Evolutionary conservation across 1,140 invertebrate species (phyloP).

Genomic region (Drosophila gunungcola): DNA sequence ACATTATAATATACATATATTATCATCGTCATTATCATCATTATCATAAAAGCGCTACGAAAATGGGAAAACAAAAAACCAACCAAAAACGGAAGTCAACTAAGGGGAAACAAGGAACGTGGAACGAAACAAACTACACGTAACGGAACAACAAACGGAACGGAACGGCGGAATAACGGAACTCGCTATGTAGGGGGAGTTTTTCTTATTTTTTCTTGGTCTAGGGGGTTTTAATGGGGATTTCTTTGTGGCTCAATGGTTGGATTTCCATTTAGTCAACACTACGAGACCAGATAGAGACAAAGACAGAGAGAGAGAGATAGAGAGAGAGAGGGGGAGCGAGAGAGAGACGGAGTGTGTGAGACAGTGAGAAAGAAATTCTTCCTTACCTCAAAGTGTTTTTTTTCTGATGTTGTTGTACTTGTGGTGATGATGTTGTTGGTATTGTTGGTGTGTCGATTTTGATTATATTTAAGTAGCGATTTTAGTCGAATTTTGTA

Average conservation of each 20-base stretch:
- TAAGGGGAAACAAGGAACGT: constrained; percentile 37
- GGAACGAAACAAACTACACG: constrained; percentile 43
- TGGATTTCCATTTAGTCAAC: constrained; percentile 23
- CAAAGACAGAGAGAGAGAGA: constrained; percentile 35
- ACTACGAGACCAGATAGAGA: constrained; percentile 47
- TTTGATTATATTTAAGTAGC: constrained; percentile 38
- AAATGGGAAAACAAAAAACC: constrained; percentile 21
- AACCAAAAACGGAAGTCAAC: constrained; percentile 26
- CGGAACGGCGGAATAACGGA: constrained; percentile 26
- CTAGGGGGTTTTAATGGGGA: not conserved
- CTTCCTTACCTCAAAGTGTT: constrained; percentile 75
- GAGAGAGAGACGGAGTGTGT: constrained; percentile 33
- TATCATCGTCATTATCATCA: constrained; percentile 17
- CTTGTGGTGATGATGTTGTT: constrained; percentile 34
- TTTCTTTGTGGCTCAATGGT: constrained; percentile 10
- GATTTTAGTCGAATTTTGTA: constrained; percentile 37
- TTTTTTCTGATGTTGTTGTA: constrained; percentile 22
- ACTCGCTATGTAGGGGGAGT: constrained; percentile 24
- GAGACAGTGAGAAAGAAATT: constrained; percentile 66
- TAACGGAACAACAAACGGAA: constrained; percentile 35
- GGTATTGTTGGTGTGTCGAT: constrained; percentile 46
- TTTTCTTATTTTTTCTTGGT: not conserved
- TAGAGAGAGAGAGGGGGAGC: constrained; percentile 27
- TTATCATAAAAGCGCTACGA: constrained; percentile 33
- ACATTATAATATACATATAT: constrained; percentile 16